Evolutionary conservation across 2,888 invertebrate species (phyloP).

Genomic region (Acrobasis consociella): DNA sequence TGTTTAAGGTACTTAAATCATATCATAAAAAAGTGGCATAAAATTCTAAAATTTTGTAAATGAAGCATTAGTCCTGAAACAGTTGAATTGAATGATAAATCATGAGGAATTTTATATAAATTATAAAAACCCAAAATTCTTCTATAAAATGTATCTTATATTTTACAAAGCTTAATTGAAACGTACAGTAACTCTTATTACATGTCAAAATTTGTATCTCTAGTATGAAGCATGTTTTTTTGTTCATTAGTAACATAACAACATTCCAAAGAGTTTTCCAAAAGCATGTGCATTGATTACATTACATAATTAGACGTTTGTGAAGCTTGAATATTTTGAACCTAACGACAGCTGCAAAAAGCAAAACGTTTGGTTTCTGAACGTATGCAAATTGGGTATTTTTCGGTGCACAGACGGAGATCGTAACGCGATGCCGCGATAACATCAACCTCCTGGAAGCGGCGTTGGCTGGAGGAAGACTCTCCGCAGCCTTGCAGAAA

Average conservation of each 20-base stretch:
- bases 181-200: no score
- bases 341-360: conserved; percentile 18
- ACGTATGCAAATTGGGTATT: conserved; percentile 42
- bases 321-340: conserved; percentile 16
- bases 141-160: no score
- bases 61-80: no score
- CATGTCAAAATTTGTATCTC: no score
- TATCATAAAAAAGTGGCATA: no score
- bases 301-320: conserved; percentile 12
- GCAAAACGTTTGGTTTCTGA: conserved; percentile 30
- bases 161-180: no score
- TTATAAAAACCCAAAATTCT: no score
- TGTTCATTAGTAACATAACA: not conserved
- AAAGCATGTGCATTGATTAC: conserved; percentile 44
- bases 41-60: no score
- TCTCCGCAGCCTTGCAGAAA: conserved; percentile 80
- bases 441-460: conserved; percentile 91
- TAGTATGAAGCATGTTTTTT: conserved; percentile 24
- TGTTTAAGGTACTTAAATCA: no score
- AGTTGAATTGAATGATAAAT: no score
- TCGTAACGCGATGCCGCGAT: conserved; percentile 92
- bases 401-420: conserved; percentile 87
- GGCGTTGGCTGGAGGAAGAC: conserved; percentile 82
- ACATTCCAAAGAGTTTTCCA: conserved; percentile 24
- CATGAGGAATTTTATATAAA: no score